Percentiles rank a stretch among this genome's conserved stretches.
These are phyloP conservation scores for Paramormyrops kingsleyae DNA, from an alignment of 2,113 vertebrate species.

Conservation along the genomic window DNA sequence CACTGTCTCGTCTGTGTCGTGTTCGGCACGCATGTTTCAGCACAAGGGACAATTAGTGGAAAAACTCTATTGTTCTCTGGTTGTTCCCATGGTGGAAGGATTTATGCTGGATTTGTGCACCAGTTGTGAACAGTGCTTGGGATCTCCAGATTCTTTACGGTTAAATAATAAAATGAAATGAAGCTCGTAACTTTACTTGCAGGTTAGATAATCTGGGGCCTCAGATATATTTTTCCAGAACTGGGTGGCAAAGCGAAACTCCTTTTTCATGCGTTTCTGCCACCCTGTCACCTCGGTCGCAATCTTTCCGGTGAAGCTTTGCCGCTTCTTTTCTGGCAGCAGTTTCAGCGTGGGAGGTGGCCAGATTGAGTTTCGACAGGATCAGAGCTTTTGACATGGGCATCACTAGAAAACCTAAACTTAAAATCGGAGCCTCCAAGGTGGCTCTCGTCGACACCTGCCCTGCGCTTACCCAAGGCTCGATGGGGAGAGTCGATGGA, in stretches of 20 bases:
- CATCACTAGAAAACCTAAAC: neutral
- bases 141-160: conserved; percentile 4
- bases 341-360: neutral
- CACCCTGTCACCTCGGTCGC: neutral
- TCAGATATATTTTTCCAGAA: neutral
- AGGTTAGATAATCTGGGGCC: conserved; percentile 10
- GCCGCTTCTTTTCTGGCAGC: neutral
- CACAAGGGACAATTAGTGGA: conserved; percentile 20
- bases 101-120: conserved; percentile 19
- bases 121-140: conserved; percentile 5
- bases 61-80: conserved; percentile 8
- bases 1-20: neutral
- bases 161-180: conserved; percentile 16
- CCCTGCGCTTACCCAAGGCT: neutral
- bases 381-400: neutral
- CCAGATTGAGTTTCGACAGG: neutral
- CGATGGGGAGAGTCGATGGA: neutral
- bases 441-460: neutral
- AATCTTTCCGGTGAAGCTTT: neutral
- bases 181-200: conserved; percentile 20
- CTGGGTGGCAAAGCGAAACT: neutral
- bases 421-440: neutral
- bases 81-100: neutral
- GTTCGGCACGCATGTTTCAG: conserved; percentile 9
- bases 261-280: neutral